Base-by-base conservation (phyloP, 2,113 vertebrate species). In the Blennius ocellaris region DNA sequence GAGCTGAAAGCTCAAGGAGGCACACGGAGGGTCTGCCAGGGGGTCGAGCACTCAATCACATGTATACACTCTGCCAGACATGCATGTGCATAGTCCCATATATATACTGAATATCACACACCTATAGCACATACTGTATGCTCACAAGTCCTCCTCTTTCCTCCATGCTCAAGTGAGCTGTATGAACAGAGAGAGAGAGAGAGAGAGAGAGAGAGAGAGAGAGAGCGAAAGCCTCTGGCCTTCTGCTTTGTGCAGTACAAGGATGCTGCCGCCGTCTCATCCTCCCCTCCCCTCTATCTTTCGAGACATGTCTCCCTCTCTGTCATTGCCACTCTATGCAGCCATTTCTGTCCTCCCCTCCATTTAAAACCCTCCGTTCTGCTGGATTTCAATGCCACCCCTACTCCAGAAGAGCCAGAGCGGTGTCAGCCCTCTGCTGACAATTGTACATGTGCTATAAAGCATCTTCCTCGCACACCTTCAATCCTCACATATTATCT, bases 321-420 rank as follows among this genome's bases (percentile, higher is more conserved):
- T 87, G 61, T 87, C 80, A 68, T 50, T 80, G 72, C 44, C 1
- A 21, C 86, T 77, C 40, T 54, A 47, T 17, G 60, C 64, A 60
- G 72, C 76, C 81, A 83, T 86, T 65, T 88, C 69, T 85, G 63
- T 81, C 80, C 81, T 73, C 43, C 52, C 67, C 60, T 81, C 67
- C 54, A 78, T 85, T 84, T 75, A 69, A 78, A 85, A 80, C 45
- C 68, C 52, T 64, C 62, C 45, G 8, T 80, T 73, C 60, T 65
- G 78, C 76, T 8, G 8, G 43, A 64, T 75, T 58, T 75, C 63
- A 61, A 59, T 63, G 38, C 43, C 83, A 62, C 69, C 17, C 69
- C 72, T 69, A 65, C 47, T 70, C 48, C 54, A 50, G n/a, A 56
- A 51, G 3, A 0, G 12, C 48, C 54, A 50, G n/a, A 56, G 54